Evolutionary conservation across 2,888 invertebrate genomes (phyloP).

Genomic region (Artemia sinica): DNA sequence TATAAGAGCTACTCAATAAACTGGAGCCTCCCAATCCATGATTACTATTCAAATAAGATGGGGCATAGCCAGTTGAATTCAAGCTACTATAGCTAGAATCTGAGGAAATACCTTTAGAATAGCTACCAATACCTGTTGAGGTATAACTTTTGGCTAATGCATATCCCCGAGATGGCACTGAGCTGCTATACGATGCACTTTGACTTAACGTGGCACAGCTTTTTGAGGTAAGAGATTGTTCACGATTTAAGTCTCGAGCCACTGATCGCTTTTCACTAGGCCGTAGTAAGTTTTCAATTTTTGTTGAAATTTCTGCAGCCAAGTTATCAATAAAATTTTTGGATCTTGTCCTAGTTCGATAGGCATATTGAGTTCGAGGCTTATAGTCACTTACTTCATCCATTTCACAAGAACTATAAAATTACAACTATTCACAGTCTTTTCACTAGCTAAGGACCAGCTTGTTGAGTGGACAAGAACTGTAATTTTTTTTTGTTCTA

Average conservation of each 20-base stretch:
- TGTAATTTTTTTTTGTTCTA: background rate
- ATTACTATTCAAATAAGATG: background rate
- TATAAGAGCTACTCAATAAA: background rate
- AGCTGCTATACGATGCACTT: background rate
- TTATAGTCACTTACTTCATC: background rate
- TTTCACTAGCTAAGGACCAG: background rate
- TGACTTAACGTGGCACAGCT: too few relatives aligned
- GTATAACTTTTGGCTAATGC: slow-evolving; percentile 3
- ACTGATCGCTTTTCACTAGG: slow-evolving; percentile 7
- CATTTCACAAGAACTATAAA: background rate
- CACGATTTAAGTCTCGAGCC: background rate
- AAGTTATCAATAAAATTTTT: background rate
- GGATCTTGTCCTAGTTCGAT: background rate
- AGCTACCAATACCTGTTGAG: slow-evolving; percentile 2
- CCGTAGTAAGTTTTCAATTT: slow-evolving; percentile 9
- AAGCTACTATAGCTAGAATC: background rate
- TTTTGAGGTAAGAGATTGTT: background rate
- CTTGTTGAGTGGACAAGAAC: background rate
- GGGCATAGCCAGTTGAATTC: background rate
- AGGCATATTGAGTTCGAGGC: background rate
- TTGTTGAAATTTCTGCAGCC: slow-evolving; percentile 8
- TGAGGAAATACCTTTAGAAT: background rate
- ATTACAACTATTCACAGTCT: too few relatives aligned
- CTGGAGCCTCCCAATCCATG: too few relatives aligned
- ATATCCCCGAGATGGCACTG: background rate